Evolutionary conservation across 2,113 vertebrate genomes (phyloP).

Genomic region (Bos javanicus): DNA sequence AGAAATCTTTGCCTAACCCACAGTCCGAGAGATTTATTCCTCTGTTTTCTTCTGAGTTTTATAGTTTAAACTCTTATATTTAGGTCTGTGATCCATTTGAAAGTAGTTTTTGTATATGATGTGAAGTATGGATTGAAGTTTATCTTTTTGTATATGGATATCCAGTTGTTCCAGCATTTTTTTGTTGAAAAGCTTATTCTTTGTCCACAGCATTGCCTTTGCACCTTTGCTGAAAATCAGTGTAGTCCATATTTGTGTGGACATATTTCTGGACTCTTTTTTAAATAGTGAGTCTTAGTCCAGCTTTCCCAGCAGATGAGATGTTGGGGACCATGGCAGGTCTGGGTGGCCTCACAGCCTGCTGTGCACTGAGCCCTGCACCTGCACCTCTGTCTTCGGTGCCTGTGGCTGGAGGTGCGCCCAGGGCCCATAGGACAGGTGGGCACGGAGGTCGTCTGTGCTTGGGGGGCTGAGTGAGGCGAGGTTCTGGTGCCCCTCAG

Average conservation of each 20-base stretch:
- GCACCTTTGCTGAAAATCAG: not conserved
- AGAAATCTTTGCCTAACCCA: not conserved
- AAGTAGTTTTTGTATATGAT: not conserved
- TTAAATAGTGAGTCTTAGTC: not conserved
- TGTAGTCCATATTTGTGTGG: not conserved
- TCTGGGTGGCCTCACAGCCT: not conserved
- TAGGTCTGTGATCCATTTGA: not conserved
- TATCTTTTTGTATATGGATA: not conserved
- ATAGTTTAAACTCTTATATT: not conserved
- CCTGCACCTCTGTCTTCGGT: not conserved
- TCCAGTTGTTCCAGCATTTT: not conserved
- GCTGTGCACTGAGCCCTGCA: accelerated
- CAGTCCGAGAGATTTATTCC: not conserved
- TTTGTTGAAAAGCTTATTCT: not conserved
- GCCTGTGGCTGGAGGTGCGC: not conserved
- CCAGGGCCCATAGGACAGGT: not conserved
- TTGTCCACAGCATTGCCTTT: not conserved
- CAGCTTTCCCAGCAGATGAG: not conserved
- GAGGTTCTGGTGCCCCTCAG: not conserved
- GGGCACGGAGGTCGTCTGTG: accelerated
- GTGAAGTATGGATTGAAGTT: not conserved
- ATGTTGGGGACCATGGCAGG: not conserved
- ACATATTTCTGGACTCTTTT: not conserved
- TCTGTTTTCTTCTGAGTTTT: not conserved
- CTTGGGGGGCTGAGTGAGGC: not conserved